Evolutionary conservation across 2,797 vertebrate genomes (phyloP).

Genomic region (Periophthalmus magnuspinnatus): DNA sequence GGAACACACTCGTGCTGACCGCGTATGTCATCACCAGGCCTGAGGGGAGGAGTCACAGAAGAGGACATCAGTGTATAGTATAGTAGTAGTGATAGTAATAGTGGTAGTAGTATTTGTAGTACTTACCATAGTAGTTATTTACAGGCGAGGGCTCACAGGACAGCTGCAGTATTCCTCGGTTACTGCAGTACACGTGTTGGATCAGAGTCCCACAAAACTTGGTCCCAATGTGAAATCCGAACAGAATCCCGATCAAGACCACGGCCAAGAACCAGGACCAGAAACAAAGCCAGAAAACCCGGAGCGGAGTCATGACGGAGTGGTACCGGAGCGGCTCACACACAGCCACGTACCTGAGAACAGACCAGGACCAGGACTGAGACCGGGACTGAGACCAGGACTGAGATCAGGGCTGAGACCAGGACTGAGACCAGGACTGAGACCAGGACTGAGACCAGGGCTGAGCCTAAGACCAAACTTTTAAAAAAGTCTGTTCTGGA

Average conservation of each 20-base stretch:
- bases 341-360: slow-evolving; percentile 60
- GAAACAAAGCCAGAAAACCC: slow-evolving; percentile 38
- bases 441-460: too few species aligned
- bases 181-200: slow-evolving; percentile 60
- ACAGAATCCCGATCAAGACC: slow-evolving; percentile 49
- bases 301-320: slow-evolving; percentile 52
- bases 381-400: too few species aligned
- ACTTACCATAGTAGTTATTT: slow-evolving; percentile 54
- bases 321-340: slow-evolving; percentile 62
- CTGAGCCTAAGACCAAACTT: too few species aligned
- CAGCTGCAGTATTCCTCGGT: slow-evolving; percentile 50
- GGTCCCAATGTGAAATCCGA: slow-evolving; percentile 39
- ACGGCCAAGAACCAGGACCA: slow-evolving; percentile 51
- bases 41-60: slow-evolving; percentile 5
- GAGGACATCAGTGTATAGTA: too few species aligned
- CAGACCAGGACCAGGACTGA: not conserved
- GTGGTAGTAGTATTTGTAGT: not conserved
- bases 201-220: slow-evolving; percentile 49
- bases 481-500: too few species aligned
- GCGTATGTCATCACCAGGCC: slow-evolving; percentile 52
- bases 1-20: slow-evolving; percentile 42
- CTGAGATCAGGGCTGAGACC: too few species aligned
- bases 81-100: not conserved
- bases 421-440: too few species aligned
- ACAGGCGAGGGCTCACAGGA: slow-evolving; percentile 48